Base-by-base conservation (phyloP, 2,113 vertebrate species). In the Clarias batrachus region DNA sequence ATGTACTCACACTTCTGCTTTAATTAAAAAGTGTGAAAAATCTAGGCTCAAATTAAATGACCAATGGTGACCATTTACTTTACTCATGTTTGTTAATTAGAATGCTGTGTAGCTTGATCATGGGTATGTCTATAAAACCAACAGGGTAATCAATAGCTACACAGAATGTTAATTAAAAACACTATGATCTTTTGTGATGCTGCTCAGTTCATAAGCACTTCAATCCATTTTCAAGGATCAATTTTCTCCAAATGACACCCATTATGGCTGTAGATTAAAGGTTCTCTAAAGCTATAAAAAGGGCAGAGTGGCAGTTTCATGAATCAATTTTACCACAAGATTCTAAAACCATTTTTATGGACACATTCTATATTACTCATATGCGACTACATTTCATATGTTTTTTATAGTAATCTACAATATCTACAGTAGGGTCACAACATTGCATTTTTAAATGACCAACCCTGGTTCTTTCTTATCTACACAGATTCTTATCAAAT, bases 81-180 rank as follows among this genome's bases (percentile, higher is more conserved):
- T 9, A 52, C 60, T 85, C 21, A 27, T 54, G 57, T 57, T 65
- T 68, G 19, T 59, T 80, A 80, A 86, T 86, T 86, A 66, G n/a
- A 23, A 27, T 23, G 14, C 62, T 21, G 76, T 23, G n/a, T 10
- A 25, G 82, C 30, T 84, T 41, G 48, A 66, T 68, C 48, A 57
- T 78, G 27, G 77, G 79, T 57, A 79, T 85, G 62, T 68, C 62
- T 77, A 85, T 85, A 79, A 85, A 79, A 79, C n/a, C 27, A 85
- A 85, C 16, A 76, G 33, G 68, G 79, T 85, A 48, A 85, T 85
- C 33, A 85, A 85, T 56, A 85, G 60, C 70, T 57, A 74, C 23
- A 62, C n/a, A 37, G 68, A 30, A 27, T 12, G 25, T 77, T 85
- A 65, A 68, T 68, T 41, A 30, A 79, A 77, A 68, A 77, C 19